Evolutionary conservation across 2,888 invertebrate species (phyloP).

Genomic region (Sialis fuliginosa): DNA sequence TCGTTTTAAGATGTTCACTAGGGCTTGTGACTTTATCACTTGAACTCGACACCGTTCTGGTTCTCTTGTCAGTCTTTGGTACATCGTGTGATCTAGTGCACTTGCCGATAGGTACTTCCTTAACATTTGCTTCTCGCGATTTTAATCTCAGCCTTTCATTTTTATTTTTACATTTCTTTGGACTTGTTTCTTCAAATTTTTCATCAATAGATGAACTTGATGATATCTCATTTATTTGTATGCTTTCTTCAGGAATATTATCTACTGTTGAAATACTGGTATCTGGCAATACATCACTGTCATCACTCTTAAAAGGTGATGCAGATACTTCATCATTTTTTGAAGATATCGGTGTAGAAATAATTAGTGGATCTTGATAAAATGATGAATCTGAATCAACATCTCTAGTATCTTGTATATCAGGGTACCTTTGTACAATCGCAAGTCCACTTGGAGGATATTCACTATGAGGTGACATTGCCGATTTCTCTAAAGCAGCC

Average conservation of each 20-base stretch:
- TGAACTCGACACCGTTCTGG: slow-evolving; percentile 1
- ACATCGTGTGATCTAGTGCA: slow-evolving; percentile 3
- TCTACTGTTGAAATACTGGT: too few species aligned
- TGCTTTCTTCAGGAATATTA: slow-evolving; percentile 15
- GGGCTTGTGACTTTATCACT: not conserved
- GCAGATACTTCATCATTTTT: too few species aligned
- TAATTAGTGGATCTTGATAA: not conserved
- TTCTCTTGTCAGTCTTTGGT: not conserved
- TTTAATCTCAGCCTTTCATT: not conserved
- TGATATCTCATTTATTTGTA: slow-evolving; percentile 50
- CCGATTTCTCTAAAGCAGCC: slow-evolving; percentile 11
- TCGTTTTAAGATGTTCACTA: not conserved
- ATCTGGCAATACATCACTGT: too few species aligned
- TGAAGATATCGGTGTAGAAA: not conserved
- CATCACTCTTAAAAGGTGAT: too few species aligned
- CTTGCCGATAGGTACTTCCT: not conserved
- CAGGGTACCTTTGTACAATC: slow-evolving; percentile 28
- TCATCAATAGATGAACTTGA: slow-evolving; percentile 34
- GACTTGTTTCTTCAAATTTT: not conserved
- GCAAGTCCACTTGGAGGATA: slow-evolving; percentile 30
- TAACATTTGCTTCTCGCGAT: not conserved
- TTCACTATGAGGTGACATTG: slow-evolving; percentile 11
- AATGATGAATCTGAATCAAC: not conserved
- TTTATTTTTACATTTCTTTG: not conserved
- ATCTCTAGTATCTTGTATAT: not conserved